These are phyloP conservation scores for Paramormyrops kingsleyae DNA, from an alignment of 2,113 vertebrate species.

Conservation along the genomic window DNA sequence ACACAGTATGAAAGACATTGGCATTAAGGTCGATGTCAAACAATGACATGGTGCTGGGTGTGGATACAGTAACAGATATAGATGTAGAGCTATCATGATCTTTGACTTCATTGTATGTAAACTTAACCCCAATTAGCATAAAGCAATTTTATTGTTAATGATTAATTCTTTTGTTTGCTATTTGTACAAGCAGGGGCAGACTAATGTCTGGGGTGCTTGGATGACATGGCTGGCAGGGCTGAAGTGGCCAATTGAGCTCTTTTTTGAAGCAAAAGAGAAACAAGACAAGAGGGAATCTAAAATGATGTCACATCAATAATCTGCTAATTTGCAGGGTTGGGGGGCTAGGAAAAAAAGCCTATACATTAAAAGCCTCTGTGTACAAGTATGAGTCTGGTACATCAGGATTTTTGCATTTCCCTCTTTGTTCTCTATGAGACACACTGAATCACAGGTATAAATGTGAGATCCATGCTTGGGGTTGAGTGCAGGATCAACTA, in stretches of 20 bases:
- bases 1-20: not conserved
- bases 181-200: not conserved
- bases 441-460: not conserved
- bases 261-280: not conserved
- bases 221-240: not conserved
- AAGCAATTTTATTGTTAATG: not conserved
- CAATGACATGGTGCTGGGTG: not conserved
- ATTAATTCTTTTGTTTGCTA: not conserved
- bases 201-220: not conserved
- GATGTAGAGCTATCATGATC: not conserved
- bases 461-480: not conserved
- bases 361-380: not conserved
- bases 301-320: not conserved
- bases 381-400: not conserved
- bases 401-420: not conserved
- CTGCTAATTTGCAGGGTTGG: not conserved
- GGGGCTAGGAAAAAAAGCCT: not conserved
- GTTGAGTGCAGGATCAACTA: not conserved
- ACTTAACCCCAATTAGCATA: not conserved
- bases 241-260: not conserved
- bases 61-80: not conserved
- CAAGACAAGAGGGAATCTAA: not conserved
- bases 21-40: not conserved
- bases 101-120: not conserved
- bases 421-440: not conserved